Evolutionary conservation across 2,797 vertebrate species (phyloP), one percentile per base, ranked within the genome.

Genomic region (Hippopotamyrus pictus): DNA sequence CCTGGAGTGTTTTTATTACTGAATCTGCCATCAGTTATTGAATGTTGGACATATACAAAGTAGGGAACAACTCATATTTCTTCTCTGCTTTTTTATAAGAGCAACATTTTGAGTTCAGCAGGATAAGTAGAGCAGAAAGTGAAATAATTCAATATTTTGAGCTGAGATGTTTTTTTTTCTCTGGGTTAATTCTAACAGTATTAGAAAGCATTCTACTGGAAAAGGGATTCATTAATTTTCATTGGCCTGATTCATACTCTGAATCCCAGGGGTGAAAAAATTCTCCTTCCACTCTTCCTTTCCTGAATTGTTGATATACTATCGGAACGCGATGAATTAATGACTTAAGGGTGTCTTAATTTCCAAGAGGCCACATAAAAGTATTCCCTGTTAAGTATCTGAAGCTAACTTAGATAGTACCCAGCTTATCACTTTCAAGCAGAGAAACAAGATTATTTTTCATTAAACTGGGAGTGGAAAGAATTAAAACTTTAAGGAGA

Each of bases 311-410:
- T 88, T 12, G 46, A 62, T 48, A 29, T 29, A 33, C 59, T 69
- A 8, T 62, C 25, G 41, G 54, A 88, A 33, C 14, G 86, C n/a
- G 22, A 88, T 88, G 41, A 73, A 88, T 88, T 48, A 50, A 88
- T 88, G 87, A 69, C 87, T 65, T 41, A 69, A 88, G 59, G 87
- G 44, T 65, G 65, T 41, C 65, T 73, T 73, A 79, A 79, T 79
- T 79, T 79, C 14, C 73, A 79, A 79, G 73, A 41, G 37, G 37
- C 41, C 37, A 9, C 73, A 41, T 46, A 79, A 79, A 79, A 8
- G 19, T n/a, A 44, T 79, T 79, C 73, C 41, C 33, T 44, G 73
- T 79, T 79, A 9, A n/a, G 37, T 44, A 79, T 79, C 41, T 79
- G 73, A 79, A n/a, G 73, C 73, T 44, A 79, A 19, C 37, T 41